Base-by-base conservation (phyloP, 2,113 vertebrate genomes). In the Castor canadensis region DNA sequence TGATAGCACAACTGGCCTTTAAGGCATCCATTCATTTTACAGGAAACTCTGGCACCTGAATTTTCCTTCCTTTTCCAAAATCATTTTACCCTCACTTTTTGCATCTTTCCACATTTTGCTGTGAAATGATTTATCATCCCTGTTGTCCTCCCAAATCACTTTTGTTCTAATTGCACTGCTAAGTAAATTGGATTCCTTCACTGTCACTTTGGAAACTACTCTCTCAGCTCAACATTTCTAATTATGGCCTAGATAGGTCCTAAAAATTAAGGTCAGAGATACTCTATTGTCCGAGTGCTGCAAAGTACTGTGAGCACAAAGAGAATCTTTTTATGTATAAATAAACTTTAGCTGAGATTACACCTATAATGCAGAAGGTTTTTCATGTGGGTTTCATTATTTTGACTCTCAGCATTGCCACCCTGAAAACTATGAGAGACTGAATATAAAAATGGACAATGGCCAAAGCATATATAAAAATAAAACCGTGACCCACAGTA, bases 81-180 rank as follows among this genome's bases (percentile, higher is more conserved):
- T 11, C 9, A 24, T 80, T 56, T 3, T 9, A 67, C 22, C 17
- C 22, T 30, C 3, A 35, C 8, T 26, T 69, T 91, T 56, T 85
- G 47, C 9, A n/a, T 75, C 88, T 75, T 43, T 96, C 69, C 3
- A 85, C 60, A 12, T 76, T 80, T 60, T 77, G 66, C 28, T 93
- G 54, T 52, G 6, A 52, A 56, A 32, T 47, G 69, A 96, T 97
- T 95, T 89, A 75, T 79, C 93, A 40, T 15, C 24, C 77, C 76
- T 89, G 0, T 64, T 96, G 95, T 94, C 58, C 67, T 54, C 67
- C 38, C 32, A 7, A 88, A 54, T 84, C 19, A 24, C 40, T 49
- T 62, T 72, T 91, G 45, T 17, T 93, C 97, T 87, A 94, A 95
- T 54, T 17, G 54, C 38, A 49, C 64, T 76, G 87, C 94, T 93